A percentile compares a stretch with the other conserved stretches of the same genome.
Conservation (phyloP, 2,888 invertebrate genomes). For the Iselma pallidipennis region DNA sequence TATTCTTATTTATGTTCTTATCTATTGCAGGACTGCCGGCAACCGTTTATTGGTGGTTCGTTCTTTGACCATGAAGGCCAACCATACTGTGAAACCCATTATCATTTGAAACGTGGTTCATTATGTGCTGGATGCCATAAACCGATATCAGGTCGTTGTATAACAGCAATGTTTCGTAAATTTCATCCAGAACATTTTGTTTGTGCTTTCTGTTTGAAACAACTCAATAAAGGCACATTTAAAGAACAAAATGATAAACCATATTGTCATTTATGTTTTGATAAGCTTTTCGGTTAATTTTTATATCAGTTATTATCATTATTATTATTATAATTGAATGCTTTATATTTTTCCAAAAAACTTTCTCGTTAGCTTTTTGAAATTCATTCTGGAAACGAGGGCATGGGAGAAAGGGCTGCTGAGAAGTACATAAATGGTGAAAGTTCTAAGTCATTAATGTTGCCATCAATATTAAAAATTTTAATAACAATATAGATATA, state of each 20-base stretch:
- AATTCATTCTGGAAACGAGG: no score
- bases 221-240: conserved; percentile 98
- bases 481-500: background rate
- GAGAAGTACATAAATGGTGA: no score
- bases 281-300: conserved; percentile 88
- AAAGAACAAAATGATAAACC: conserved; percentile 99
- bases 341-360: conserved; percentile 3
- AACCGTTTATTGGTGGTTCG: conserved; percentile 95
- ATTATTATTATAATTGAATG: conserved; percentile 1
- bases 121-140: conserved; percentile 98
- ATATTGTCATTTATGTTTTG: conserved; percentile 97
- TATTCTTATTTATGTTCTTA: no score
- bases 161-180: conserved; percentile 98
- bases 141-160: conserved; percentile 96
- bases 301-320: conserved; percentile 1
- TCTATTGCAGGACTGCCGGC: conserved; percentile 86
- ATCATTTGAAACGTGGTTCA: conserved; percentile 95
- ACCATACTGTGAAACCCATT: conserved; percentile 99
- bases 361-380: background rate
- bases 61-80: conserved; percentile 99
- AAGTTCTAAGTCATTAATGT: background rate
- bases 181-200: conserved; percentile 99
- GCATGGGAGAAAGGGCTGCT: no score
- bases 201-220: conserved; percentile 98
- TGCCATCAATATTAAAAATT: background rate